Evolutionary conservation across 2,888 invertebrate species (phyloP).

Genomic region (Hyles lineata): DNA sequence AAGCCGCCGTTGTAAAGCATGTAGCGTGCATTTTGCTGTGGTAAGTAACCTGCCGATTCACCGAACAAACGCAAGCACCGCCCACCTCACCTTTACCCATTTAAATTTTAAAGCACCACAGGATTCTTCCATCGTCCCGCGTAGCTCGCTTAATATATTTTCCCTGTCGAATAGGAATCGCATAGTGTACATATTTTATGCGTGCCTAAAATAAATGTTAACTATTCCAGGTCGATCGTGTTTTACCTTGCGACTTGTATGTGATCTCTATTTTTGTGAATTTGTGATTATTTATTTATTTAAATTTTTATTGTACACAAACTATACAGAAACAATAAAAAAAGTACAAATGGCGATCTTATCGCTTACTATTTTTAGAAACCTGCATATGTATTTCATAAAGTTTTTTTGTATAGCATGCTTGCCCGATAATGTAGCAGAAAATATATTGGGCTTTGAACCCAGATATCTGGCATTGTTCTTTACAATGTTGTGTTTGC

Average conservation of each 20-base stretch:
- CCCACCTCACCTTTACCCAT: slow-evolving; percentile 55
- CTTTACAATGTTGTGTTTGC: too few species aligned
- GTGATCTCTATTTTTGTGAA: too few species aligned
- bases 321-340: too few species aligned
- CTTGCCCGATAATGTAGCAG: too few species aligned
- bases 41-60: slow-evolving; percentile 52
- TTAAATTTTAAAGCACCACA: slow-evolving; percentile 54
- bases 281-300: too few species aligned
- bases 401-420: too few species aligned
- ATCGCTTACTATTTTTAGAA: too few species aligned
- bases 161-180: slow-evolving; percentile 43
- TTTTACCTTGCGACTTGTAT: background rate
- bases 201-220: slow-evolving; percentile 16
- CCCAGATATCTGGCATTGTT: too few species aligned
- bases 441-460: too few species aligned
- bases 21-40: slow-evolving; percentile 40
- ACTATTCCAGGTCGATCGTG: background rate
- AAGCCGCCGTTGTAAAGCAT: slow-evolving; percentile 45
- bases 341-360: too few species aligned
- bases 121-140: slow-evolving; percentile 38
- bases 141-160: slow-evolving; percentile 41
- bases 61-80: slow-evolving; percentile 57
- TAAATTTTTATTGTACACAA: too few species aligned
- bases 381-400: too few species aligned
- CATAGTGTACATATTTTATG: slow-evolving; percentile 17